Conservation (phyloP, 2,113 vertebrate genomes). For the Mormyrus iriodes region DNA sequence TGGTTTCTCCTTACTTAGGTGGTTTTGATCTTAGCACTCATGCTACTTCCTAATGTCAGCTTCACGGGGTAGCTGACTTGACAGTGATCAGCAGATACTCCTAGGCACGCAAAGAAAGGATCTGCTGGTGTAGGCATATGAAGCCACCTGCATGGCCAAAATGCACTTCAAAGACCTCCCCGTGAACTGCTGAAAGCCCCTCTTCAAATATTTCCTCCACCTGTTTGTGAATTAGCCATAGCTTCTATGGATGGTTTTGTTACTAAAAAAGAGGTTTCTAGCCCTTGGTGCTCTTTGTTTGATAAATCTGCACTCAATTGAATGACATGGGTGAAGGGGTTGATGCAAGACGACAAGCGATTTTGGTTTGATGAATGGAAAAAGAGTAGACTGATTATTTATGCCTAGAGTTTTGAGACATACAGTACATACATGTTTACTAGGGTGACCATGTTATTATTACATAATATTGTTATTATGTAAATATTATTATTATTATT, state of each 20-base stretch:
- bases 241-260: slow-evolving; percentile 13
- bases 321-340: slow-evolving; percentile 45
- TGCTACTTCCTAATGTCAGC: not conserved
- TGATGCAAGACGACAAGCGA: slow-evolving; percentile 32
- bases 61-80: not conserved
- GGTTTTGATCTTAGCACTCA: not conserved
- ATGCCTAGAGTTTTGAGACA: not conserved
- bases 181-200: not conserved
- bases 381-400: not conserved
- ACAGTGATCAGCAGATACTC: not conserved
- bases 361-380: slow-evolving; percentile 10
- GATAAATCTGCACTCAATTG: slow-evolving; percentile 52
- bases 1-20: not conserved
- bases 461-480: no score
- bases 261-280: slow-evolving; percentile 42
- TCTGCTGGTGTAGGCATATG: not conserved
- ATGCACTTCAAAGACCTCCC: not conserved
- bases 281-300: slow-evolving; percentile 60
- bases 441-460: not conserved
- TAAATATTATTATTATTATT: no score
- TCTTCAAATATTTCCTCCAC: not conserved
- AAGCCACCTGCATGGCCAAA: no score
- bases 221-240: not conserved
- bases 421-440: not conserved
- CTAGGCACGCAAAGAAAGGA: not conserved